A percentile compares a stretch with the other conserved stretches of the same genome.
These are phyloP conservation scores for Gasteruption jaculator DNA, from an alignment of 2,888 invertebrate species.

Conservation along the genomic window DNA sequence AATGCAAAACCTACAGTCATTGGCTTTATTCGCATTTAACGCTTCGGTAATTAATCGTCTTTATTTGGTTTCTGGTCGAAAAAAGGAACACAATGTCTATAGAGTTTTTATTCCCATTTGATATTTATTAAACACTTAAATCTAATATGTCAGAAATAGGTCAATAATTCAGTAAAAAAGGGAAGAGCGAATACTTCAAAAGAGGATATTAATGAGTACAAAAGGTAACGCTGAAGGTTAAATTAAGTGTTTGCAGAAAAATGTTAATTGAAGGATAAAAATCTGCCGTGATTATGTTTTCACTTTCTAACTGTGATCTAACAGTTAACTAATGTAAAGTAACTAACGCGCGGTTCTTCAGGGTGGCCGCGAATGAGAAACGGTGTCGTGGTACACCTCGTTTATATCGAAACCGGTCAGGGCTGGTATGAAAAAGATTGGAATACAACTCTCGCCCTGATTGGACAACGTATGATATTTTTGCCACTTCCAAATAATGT, in stretches of 20 bases:
- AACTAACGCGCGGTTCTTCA: constrained; percentile 17
- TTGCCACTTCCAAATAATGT: constrained; percentile 45
- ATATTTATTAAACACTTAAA: not conserved
- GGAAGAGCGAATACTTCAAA: too few relatives aligned
- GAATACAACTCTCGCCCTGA: constrained; percentile 43
- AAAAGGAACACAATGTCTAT: not conserved
- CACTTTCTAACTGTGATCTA: not conserved
- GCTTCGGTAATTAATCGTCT: constrained; percentile 12
- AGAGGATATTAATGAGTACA: too few relatives aligned
- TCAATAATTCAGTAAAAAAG: too few relatives aligned
- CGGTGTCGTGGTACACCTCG: constrained; percentile 23
- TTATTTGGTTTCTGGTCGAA: constrained; percentile 19
- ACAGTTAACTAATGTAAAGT: constrained; percentile 1
- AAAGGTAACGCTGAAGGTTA: too few relatives aligned
- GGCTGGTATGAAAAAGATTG: constrained; percentile 31
- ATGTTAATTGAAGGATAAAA: too few relatives aligned
- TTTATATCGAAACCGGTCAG: constrained; percentile 44
- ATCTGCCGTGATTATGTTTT: too few relatives aligned
- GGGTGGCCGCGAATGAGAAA: constrained; percentile 33
- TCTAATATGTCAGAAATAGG: not conserved
- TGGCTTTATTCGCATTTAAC: too few relatives aligned
- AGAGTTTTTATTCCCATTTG: not conserved
- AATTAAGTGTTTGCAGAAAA: too few relatives aligned
- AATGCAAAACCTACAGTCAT: too few relatives aligned
- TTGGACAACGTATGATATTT: constrained; percentile 37